Percentiles rank a stretch among this genome's conserved stretches.
phyloP scores from a whole-genome alignment of 92 coral and sea anemone species.

The Epizoanthus rinbou region DNA sequence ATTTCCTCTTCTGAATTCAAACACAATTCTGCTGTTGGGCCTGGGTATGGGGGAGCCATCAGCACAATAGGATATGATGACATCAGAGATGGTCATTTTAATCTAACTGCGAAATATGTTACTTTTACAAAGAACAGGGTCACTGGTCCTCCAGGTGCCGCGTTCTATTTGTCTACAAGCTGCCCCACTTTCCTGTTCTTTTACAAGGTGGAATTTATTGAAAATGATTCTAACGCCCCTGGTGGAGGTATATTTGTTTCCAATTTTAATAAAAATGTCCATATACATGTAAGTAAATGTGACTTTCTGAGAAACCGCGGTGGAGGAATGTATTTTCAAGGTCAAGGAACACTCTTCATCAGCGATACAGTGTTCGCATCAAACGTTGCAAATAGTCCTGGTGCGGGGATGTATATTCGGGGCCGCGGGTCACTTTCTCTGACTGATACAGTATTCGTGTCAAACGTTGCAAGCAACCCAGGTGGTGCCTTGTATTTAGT shows the following conservation, averaged over 20 bases:
- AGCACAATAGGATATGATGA: no score
- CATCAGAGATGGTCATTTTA: background rate
- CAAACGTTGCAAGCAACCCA: background rate
- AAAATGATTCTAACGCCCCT: background rate
- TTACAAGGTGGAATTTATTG: background rate
- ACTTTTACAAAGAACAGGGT: constrained; percentile 16
- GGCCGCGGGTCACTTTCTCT: background rate
- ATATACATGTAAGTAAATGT: background rate
- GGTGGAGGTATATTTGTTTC: constrained; percentile 1
- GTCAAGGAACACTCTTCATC: background rate
- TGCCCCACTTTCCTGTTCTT: background rate
- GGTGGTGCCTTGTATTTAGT: constrained; percentile 19
- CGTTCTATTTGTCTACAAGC: constrained; percentile 6
- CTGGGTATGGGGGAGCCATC: constrained; percentile 25
- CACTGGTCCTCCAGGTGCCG: constrained; percentile 7
- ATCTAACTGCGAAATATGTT: constrained; percentile 16
- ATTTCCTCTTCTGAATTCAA: constrained; percentile 4
- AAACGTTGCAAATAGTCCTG: background rate
- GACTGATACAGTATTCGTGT: constrained; percentile 12
- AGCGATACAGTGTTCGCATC: background rate
- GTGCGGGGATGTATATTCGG: background rate
- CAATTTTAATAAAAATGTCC: background rate
- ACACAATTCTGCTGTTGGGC: background rate
- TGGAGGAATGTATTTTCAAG: background rate
- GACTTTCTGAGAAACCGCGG: constrained; percentile 11